These are phyloP conservation scores for Scaptomyza caliginosa DNA, from an alignment of 2,888 invertebrate genomes.

Conservation along the genomic window DNA sequence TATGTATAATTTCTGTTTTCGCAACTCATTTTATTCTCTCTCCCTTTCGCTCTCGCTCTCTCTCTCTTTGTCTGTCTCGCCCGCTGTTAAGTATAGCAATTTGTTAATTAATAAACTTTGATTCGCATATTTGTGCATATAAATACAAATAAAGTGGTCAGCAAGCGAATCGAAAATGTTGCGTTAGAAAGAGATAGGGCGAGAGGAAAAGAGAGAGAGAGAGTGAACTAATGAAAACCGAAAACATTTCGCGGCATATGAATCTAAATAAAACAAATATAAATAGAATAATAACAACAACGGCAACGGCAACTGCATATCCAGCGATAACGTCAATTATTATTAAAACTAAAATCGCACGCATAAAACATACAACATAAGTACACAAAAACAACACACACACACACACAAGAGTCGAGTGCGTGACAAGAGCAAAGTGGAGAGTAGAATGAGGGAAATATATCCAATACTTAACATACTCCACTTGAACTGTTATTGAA, in stretches of 20 bases:
- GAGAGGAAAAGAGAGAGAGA: neutral
- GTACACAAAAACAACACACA: neutral
- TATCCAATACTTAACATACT: neutral
- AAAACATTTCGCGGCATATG: constrained; percentile 3
- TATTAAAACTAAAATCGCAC: constrained; percentile 64
- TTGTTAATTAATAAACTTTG: constrained; percentile 70
- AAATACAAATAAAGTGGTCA: constrained; percentile 46
- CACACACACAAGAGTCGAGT: neutral
- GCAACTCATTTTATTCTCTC: neutral
- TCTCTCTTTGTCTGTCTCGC: neutral
- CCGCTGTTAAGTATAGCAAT: constrained; percentile 49
- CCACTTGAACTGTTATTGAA: neutral
- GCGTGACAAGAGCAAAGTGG: neutral
- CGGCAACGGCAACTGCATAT: constrained; percentile 14
- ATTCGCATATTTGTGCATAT: constrained; percentile 57
- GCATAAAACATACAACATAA: constrained; percentile 22
- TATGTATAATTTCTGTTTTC: neutral
- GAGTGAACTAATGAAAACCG: constrained; percentile 5
- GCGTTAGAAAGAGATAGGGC: neutral
- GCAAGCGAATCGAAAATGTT: neutral
- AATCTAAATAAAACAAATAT: constrained; percentile 23
- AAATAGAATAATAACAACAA: constrained; percentile 12
- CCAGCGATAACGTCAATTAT: constrained; percentile 67
- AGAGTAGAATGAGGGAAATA: neutral
- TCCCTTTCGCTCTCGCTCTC: neutral